Base-by-base conservation (phyloP, 2,888 invertebrate genomes). In the Epinotia ramella region DNA sequence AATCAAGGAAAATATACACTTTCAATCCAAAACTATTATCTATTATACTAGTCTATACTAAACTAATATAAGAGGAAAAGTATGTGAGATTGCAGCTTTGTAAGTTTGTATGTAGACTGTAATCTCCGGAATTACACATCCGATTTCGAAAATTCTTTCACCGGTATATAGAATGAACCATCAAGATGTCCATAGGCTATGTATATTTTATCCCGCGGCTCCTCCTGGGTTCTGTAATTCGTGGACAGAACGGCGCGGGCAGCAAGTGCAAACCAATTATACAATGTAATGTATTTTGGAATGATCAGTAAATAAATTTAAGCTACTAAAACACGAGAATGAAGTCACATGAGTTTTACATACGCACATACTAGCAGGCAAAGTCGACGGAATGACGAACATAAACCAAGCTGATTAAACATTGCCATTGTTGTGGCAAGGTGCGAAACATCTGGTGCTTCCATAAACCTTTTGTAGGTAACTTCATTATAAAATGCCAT, bases 381-480 rank as follows among this genome's bases (percentile, higher is more conserved):
- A 66, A 66, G 24, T 11, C 33, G 12, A 7, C 1, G n/a, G 69
- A 60, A 24, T 60, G 69, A 28, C 44, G 69, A 28, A 46, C 44
- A n/a, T 46, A 59, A n/a, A 60, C 9, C 60, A 57, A 46, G 59
- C 68, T 69, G 59, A 57, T 59, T 59, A 69, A 69, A 60, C n/a
- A 69, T 18, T 2, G 24, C 12, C n/a, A 24, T 69, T 69, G 46
- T 69, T 59, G 3, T 18, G n/a, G 1, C 44, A 57, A 59, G 24
- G 59, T 16, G 57, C 16, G 6, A 62, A 67, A 40, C 13, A 66
- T 12, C 44, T 57, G 4, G 13, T 5, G 24, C 46, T 59, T 60
- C 9, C 40, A 13, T 33, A 24, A 59, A 44, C 12, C n/a, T 44
- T 59, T 69, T 69, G 16, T 59, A 67, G 40, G 1, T 40, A 9